Conservation (phyloP, 2,113 vertebrate genomes). For the Hiodon alosoides region DNA sequence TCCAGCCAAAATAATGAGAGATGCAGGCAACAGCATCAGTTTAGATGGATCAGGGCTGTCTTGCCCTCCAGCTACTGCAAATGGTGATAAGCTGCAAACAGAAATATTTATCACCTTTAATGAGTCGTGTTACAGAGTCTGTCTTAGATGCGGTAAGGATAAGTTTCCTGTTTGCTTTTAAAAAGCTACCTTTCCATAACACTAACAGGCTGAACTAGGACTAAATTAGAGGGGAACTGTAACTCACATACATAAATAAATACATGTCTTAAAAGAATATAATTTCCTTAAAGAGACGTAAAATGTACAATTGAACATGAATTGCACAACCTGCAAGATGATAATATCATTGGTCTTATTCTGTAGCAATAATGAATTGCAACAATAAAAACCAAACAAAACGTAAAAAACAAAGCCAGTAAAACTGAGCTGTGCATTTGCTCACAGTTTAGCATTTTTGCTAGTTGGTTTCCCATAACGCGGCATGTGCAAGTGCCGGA, state of each 20-base stretch:
- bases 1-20: not conserved
- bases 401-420: too few species aligned
- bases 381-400: too few species aligned
- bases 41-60: not conserved
- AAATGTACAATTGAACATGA: too few species aligned
- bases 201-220: conserved; percentile 12
- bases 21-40: not conserved
- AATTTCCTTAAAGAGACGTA: not conserved
- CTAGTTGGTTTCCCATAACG: too few species aligned
- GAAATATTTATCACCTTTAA: conserved; percentile 76
- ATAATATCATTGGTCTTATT: too few species aligned
- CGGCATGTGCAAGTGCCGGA: too few species aligned
- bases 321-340: too few species aligned
- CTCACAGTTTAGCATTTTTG: too few species aligned
- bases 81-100: not conserved
- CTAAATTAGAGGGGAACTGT: conserved; percentile 5
- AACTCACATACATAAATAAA: not conserved
- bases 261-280: not conserved
- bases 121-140: not conserved
- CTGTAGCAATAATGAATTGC: too few species aligned
- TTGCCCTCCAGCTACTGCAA: not conserved
- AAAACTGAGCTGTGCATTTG: too few species aligned
- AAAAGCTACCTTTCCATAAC: not conserved
- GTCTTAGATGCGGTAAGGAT: not conserved
- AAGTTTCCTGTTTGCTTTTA: not conserved